phyloP scores from a whole-genome alignment of 2,113 vertebrate species.

The Dipodomys stephensi region DNA sequence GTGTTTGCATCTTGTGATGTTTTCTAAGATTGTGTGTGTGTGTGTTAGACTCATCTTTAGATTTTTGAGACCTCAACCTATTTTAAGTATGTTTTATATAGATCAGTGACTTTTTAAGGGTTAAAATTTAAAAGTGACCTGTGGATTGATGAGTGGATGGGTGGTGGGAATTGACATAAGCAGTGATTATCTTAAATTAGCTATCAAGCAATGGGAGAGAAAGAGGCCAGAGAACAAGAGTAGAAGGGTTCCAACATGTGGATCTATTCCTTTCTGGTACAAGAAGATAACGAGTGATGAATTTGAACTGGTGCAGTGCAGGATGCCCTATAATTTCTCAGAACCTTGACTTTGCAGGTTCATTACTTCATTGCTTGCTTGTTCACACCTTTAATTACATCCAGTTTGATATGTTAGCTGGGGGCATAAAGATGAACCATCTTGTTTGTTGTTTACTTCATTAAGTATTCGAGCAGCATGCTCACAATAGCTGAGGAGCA shows the following conservation, averaged over 20 bases:
- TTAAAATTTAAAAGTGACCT: constrained; percentile 31
- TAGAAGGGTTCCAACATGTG: constrained; percentile 71
- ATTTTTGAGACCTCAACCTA: constrained; percentile 54
- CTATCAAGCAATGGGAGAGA: constrained; percentile 74
- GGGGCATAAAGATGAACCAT: constrained; percentile 80
- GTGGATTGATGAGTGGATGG: not conserved
- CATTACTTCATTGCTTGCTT: constrained; percentile 82
- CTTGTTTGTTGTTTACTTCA: constrained; percentile 85
- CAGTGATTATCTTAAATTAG: constrained; percentile 83
- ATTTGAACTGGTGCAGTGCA: constrained; percentile 82
- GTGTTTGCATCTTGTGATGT: constrained; percentile 1
- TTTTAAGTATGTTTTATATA: constrained; percentile 78
- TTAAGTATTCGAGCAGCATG: constrained; percentile 79
- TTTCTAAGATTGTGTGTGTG: not conserved
- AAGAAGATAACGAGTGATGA: constrained; percentile 82
- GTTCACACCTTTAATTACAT: constrained; percentile 88
- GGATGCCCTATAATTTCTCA: constrained; percentile 84
- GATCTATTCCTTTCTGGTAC: constrained; percentile 56
- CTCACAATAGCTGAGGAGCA: constrained; percentile 75
- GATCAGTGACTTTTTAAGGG: constrained; percentile 77
- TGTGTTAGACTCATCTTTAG: constrained; percentile 15
- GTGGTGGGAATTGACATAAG: constrained; percentile 74
- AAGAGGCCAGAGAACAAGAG: constrained; percentile 70
- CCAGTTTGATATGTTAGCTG: constrained; percentile 81
- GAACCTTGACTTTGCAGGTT: constrained; percentile 86